Base-by-base conservation (phyloP, 1,140 invertebrate species). In the Chymomyza costata region DNA sequence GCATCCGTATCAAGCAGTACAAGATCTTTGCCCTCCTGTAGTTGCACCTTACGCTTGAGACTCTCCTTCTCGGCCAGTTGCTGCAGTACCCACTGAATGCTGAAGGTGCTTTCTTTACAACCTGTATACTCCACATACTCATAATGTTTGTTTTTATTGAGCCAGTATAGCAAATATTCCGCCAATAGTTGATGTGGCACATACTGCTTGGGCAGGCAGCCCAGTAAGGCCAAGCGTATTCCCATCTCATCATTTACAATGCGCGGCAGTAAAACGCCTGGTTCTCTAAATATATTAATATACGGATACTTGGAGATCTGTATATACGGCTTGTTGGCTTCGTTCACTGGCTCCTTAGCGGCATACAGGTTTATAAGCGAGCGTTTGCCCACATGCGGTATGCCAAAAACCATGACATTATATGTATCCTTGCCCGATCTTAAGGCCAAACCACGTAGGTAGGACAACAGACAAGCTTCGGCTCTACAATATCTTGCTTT, bases 311-410 rank as follows among this genome's bases (percentile, higher is more conserved):
- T 90, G 61, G 88, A 90, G 46, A 97, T 92, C 87, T 87, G 0
- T 92, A 93, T 59, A 88, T 90, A 47, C 86, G 86, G 87, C 89
- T 91, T 6, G 86, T 86, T 25, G 94, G 86, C 83, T 57, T 91
- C 91, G 65, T 97, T 87, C n/a, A n/a, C n/a, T n/a, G n/a, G n/a
- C n/a, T n/a, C n/a, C n/a, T n/a, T n/a, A n/a, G n/a, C n/a, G n/a
- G n/a, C n/a, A 19, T 99, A 71, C 54, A 90, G 87, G 87, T 99
- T 99, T 2, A 98, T 94, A 6, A 99, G 80, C 0, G 96, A 97
- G 6, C 96, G 98, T 87, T 99, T 99, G 10, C 97, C 97, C 25
- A 98, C 96, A 89, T 99, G 99, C 0, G 97, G 97, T 7, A 98
- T 92, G 10, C 97, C 97, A 60, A 98, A 95, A 0, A 98, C 91